Percentiles rank a stretch among this genome's conserved stretches.
These are phyloP conservation scores for Cartodere bifasciata DNA, from an alignment of 2,888 invertebrate species.

Conservation along the genomic window DNA sequence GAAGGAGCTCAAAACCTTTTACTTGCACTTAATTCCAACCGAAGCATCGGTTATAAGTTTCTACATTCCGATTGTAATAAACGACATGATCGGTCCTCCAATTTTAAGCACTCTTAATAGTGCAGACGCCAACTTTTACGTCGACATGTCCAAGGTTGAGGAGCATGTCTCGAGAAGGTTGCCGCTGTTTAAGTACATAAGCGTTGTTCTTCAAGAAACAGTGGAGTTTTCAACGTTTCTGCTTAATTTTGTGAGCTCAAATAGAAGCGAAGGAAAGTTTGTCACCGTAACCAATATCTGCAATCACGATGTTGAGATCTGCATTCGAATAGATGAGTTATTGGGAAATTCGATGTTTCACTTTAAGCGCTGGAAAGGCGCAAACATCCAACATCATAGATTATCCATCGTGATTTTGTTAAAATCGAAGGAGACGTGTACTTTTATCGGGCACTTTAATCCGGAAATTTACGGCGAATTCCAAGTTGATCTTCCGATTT, in stretches of 20 bases:
- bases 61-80: constrained; percentile 45
- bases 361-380: constrained; percentile 23
- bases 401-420: constrained; percentile 21
- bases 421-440: constrained; percentile 18
- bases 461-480: constrained; percentile 22
- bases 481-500: constrained; percentile 26
- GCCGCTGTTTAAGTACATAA: constrained; percentile 16
- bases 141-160: too few species aligned
- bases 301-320: constrained; percentile 17
- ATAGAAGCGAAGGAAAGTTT: too few species aligned
- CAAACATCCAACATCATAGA: constrained; percentile 8
- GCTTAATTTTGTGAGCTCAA: too few species aligned
- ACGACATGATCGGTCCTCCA: constrained; percentile 45
- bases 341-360: too few species aligned
- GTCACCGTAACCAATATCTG: too few species aligned
- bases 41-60: constrained; percentile 42
- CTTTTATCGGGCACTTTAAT: constrained; percentile 22
- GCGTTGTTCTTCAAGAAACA: too few species aligned
- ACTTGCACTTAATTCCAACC: constrained; percentile 32
- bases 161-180: constrained; percentile 12
- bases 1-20: constrained; percentile 24
- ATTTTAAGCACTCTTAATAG: too few species aligned
- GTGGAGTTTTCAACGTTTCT: too few species aligned
- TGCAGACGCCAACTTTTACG: too few species aligned
- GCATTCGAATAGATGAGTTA: constrained; percentile 25